phyloP scores from a whole-genome alignment of 2,797 vertebrate genomes.

The Orestias chungarensis region DNA sequence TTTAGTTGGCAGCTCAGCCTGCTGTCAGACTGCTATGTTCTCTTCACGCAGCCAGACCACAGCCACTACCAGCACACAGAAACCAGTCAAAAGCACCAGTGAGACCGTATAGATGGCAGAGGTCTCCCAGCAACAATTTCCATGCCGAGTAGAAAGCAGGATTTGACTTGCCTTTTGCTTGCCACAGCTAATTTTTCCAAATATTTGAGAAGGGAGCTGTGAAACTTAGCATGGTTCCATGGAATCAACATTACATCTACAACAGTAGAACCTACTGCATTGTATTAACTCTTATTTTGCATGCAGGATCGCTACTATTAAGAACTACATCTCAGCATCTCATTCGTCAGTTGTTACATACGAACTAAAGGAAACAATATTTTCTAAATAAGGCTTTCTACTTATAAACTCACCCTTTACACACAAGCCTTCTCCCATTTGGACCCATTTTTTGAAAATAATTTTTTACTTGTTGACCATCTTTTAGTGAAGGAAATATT shows the following conservation, averaged over 20 bases:
- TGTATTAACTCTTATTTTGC: neutral
- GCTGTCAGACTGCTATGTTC: conserved; percentile 36
- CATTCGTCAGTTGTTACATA: neutral
- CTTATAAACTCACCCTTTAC: neutral
- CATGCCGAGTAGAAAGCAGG: conserved; percentile 28
- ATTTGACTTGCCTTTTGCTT: conserved; percentile 39
- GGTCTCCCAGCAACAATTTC: conserved; percentile 21
- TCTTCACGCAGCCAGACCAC: conserved; percentile 41
- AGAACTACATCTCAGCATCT: neutral
- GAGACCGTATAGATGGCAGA: conserved; percentile 33
- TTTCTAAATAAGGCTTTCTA: neutral
- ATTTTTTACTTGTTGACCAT: neutral
- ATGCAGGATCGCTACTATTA: neutral
- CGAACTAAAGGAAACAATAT: neutral
- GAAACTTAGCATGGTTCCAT: neutral
- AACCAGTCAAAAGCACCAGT: conserved; percentile 43
- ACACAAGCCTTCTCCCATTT: no score
- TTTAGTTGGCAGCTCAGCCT: conserved; percentile 26
- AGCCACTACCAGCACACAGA: conserved; percentile 26
- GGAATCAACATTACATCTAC: neutral
- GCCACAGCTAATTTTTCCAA: conserved; percentile 10
- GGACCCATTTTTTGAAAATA: no score
- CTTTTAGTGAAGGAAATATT: neutral
- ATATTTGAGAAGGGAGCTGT: conserved; percentile 16
- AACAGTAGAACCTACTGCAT: neutral